Evolutionary conservation across 2,888 invertebrate species (phyloP).

Genomic region (Rhagonycha fulva): DNA sequence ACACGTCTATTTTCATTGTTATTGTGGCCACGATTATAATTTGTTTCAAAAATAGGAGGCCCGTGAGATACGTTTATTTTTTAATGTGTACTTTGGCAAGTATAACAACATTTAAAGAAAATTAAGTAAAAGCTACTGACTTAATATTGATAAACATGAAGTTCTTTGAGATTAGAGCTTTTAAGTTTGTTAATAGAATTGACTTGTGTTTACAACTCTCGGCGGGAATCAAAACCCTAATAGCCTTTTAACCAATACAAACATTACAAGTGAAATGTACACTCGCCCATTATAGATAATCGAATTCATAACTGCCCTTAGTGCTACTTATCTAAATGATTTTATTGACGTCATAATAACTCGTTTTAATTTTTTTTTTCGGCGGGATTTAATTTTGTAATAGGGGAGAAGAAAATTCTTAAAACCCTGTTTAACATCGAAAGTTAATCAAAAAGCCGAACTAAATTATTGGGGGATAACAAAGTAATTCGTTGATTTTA

Average conservation of each 20-base stretch:
- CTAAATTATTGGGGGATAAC: neutral
- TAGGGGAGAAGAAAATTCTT: neutral
- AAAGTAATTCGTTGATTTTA: slow-evolving; percentile 24
- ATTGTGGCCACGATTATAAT: neutral
- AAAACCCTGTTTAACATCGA: too few species aligned
- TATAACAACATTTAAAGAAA: slow-evolving; percentile 12
- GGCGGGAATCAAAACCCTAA: slow-evolving; percentile 44
- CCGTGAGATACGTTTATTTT: neutral
- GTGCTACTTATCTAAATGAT: slow-evolving; percentile 11
- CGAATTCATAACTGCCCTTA: slow-evolving; percentile 24
- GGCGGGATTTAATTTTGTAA: neutral
- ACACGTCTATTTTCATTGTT: neutral
- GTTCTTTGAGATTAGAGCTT: slow-evolving; percentile 32
- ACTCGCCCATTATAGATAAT: slow-evolving; percentile 39
- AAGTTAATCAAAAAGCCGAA: neutral
- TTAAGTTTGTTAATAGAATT: slow-evolving; percentile 33
- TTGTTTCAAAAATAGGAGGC: slow-evolving; percentile 1
- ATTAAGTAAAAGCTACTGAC: slow-evolving; percentile 26
- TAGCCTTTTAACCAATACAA: slow-evolving; percentile 48
- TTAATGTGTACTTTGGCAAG: slow-evolving; percentile 26
- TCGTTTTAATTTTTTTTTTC: neutral
- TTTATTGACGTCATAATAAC: slow-evolving; percentile 6
- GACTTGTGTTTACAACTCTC: slow-evolving; percentile 38
- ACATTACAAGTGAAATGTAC: slow-evolving; percentile 44
- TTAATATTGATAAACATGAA: slow-evolving; percentile 33